Evolutionary conservation across 2,888 invertebrate genomes (phyloP).

Genomic region (Leucoptera coffeella): DNA sequence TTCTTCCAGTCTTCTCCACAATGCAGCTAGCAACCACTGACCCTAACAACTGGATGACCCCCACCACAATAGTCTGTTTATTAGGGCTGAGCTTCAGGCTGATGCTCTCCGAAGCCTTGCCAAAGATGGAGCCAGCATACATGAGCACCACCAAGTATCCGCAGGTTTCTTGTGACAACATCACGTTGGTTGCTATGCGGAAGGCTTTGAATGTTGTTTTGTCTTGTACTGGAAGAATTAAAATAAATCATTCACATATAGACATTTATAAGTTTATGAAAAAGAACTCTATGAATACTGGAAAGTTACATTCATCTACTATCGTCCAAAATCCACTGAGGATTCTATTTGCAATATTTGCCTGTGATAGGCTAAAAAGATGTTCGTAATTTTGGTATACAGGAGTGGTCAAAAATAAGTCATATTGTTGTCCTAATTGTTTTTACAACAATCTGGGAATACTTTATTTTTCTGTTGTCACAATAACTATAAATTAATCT

Average conservation of each 20-base stretch:
- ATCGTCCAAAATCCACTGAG: no score
- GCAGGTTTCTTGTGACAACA: conserved; percentile 43
- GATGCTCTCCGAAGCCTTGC: conserved; percentile 34
- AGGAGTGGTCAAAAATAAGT: no score
- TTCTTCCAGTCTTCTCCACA: conserved; percentile 38
- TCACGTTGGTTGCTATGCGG: conserved; percentile 36
- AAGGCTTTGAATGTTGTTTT: conserved; percentile 42
- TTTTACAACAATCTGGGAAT: no score
- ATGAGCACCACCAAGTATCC: conserved; percentile 44
- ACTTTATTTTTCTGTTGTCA: no score
- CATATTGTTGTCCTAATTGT: no score
- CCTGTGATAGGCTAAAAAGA: no score
- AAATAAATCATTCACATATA: not conserved
- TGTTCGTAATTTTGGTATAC: no score
- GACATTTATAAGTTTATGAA: no score
- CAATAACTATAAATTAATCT: no score
- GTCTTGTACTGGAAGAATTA: conserved; percentile 25
- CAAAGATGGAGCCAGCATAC: conserved; percentile 44
- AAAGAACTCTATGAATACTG: no score
- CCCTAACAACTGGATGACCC: conserved; percentile 31
- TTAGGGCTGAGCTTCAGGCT: conserved; percentile 35
- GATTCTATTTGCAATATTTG: no score
- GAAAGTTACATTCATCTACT: no score
- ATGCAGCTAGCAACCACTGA: conserved; percentile 41
- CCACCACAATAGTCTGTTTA: conserved; percentile 42